phyloP scores from a whole-genome alignment of 2,797 vertebrate species.

The Lates japonicus region DNA sequence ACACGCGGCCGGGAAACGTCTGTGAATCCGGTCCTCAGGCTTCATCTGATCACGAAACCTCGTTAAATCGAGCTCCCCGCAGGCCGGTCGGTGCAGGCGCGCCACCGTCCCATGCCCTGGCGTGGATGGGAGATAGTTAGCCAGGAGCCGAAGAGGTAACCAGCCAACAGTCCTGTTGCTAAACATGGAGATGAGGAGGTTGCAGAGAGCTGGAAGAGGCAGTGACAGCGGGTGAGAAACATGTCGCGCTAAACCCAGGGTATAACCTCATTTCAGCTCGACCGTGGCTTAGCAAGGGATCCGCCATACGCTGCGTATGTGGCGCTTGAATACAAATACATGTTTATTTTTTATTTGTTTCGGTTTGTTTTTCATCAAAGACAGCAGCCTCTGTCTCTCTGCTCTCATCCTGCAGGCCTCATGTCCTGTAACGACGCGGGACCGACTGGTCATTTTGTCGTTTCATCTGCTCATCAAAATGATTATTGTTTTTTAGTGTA shows the following conservation, averaged over 20 bases:
- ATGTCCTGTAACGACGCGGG: constrained; percentile 14
- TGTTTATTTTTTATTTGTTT: background rate
- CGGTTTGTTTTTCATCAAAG: constrained; percentile 10
- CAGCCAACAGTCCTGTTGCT: constrained; percentile 44
- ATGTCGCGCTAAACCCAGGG: background rate
- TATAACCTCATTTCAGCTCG: background rate
- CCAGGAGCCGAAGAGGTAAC: constrained; percentile 45
- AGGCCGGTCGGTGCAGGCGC: background rate
- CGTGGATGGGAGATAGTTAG: constrained; percentile 36
- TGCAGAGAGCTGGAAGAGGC: constrained; percentile 98
- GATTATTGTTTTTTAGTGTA: background rate
- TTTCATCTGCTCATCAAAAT: background rate
- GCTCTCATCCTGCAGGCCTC: constrained; percentile 47
- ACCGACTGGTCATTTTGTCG: background rate
- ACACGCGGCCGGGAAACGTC: constrained; percentile 42
- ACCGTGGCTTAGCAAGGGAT: background rate
- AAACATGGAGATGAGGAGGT: constrained; percentile 98
- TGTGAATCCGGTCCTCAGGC: background rate
- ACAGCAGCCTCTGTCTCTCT: constrained; percentile 17
- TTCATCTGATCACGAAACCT: background rate
- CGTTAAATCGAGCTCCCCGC: background rate
- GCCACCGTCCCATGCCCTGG: constrained; percentile 4
- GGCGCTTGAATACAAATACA: background rate
- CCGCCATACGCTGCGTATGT: fast-evolving
- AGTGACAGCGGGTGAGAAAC: constrained; percentile 94